Conservation (phyloP, 1,140 invertebrate genomes). For the Drosophila nigrodunni region DNA sequence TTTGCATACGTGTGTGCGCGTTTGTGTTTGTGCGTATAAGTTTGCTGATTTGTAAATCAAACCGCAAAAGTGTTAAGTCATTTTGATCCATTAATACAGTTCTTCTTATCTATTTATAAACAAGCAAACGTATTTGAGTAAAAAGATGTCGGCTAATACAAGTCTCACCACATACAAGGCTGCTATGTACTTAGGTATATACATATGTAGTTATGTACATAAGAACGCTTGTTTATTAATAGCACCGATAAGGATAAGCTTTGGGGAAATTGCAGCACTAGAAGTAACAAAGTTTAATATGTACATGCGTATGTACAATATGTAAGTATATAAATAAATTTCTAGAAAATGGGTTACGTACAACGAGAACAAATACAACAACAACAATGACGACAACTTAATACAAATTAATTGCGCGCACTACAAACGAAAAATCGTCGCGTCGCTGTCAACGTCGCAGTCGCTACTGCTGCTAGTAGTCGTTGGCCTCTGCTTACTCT, state of each 20-base stretch:
- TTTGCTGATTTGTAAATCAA: background rate
- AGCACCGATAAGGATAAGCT: conserved; percentile 44
- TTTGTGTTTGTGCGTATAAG: background rate
- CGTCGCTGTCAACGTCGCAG: conserved; percentile 19
- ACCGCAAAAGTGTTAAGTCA: conserved; percentile 36
- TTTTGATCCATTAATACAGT: conserved; percentile 35
- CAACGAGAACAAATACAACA: conserved; percentile 26
- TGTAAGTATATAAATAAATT: conserved; percentile 41
- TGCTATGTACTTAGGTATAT: background rate
- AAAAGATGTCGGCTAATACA: conserved; percentile 31
- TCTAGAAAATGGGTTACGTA: conserved; percentile 52
- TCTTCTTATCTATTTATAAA: conserved; percentile 22
- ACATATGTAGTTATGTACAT: conserved; percentile 12
- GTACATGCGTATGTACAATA: conserved; percentile 10
- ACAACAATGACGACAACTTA: conserved; percentile 36
- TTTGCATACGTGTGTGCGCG: conserved; percentile 25
- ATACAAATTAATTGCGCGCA: conserved; percentile 68
- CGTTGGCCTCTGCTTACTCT: conserved; percentile 26
- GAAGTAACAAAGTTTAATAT: conserved; percentile 23
- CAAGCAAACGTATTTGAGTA: conserved; percentile 8
- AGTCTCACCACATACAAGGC: conserved; percentile 4
- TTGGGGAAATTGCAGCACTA: conserved; percentile 39
- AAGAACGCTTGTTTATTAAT: conserved; percentile 37
- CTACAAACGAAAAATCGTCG: conserved; percentile 47
- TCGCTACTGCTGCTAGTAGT: background rate